Conservation (phyloP, 1,140 invertebrate genomes). For the Tetragnatha versicolor region DNA sequence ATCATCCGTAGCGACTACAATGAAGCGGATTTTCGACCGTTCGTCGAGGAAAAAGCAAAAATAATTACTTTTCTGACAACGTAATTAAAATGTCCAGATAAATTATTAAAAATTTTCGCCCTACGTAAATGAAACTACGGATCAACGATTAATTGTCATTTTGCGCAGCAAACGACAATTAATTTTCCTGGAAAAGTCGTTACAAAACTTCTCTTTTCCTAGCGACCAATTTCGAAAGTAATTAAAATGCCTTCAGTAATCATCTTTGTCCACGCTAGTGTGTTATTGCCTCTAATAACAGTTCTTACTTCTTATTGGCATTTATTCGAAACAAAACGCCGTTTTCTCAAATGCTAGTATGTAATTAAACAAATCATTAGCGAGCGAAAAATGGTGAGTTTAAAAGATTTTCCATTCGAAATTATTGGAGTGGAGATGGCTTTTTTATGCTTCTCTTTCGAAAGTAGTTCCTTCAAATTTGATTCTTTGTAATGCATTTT, state of each 20-base stretch:
- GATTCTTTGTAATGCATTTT: slow-evolving; percentile 16
- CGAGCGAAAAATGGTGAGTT: slow-evolving; percentile 33
- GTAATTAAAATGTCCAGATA: slow-evolving; percentile 50
- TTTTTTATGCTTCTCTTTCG: slow-evolving; percentile 18
- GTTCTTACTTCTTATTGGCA: slow-evolving; percentile 49
- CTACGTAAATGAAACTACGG: slow-evolving; percentile 45
- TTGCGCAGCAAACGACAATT: slow-evolving; percentile 44
- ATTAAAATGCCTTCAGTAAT: slow-evolving; percentile 46
- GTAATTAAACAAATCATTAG: slow-evolving; percentile 51
- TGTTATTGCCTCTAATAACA: slow-evolving; percentile 43
- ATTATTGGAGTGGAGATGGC: slow-evolving; percentile 37
- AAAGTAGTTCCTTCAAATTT: not conserved
- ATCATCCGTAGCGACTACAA: slow-evolving; percentile 6
- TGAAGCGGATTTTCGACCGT: slow-evolving; percentile 13
- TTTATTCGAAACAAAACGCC: slow-evolving; percentile 44
- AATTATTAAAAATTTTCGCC: slow-evolving; percentile 49
- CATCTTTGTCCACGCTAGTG: slow-evolving; percentile 22
- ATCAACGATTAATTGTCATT: slow-evolving; percentile 51
- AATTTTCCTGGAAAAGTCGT: slow-evolving; percentile 49
- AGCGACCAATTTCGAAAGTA: slow-evolving; percentile 35
- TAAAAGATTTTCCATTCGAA: slow-evolving; percentile 44
- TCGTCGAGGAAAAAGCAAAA: slow-evolving; percentile 14
- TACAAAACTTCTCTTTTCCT: slow-evolving; percentile 39
- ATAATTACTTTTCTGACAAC: slow-evolving; percentile 48
- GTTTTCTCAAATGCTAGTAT: slow-evolving; percentile 35